A percentile compares a stretch with the other conserved stretches of the same genome.
These are phyloP conservation scores for Chelonia mydas DNA, from an alignment of 2,797 vertebrate genomes.

Conservation along the genomic window DNA sequence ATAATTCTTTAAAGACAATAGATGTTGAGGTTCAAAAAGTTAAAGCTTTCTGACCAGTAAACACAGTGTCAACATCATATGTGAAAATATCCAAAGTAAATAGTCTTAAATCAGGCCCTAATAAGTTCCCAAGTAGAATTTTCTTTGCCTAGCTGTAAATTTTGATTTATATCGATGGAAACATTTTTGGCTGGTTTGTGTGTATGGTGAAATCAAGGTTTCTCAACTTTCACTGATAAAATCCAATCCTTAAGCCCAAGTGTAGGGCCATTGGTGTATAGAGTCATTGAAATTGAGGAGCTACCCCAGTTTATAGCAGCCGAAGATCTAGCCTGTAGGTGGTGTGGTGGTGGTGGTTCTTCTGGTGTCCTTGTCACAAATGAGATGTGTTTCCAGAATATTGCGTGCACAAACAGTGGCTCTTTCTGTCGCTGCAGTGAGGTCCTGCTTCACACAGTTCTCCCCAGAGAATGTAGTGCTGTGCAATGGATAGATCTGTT, in stretches of 20 bases:
- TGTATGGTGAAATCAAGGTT: too few species aligned
- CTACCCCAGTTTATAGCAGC: accelerated
- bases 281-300: not conserved
- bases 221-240: too few species aligned
- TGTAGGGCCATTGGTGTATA: not conserved
- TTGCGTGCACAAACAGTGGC: too few species aligned
- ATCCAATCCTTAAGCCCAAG: too few species aligned
- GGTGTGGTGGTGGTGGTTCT: too few species aligned
- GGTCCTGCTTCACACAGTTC: too few species aligned
- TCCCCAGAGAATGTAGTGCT: not conserved
- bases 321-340: not conserved
- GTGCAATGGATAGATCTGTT: not conserved
- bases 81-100: not conserved
- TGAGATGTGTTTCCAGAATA: too few species aligned
- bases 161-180: not conserved
- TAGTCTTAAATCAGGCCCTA: not conserved
- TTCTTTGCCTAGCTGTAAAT: not conserved
- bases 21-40: not conserved
- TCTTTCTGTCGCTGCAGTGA: too few species aligned
- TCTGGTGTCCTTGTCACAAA: too few species aligned
- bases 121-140: not conserved
- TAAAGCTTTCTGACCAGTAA: not conserved
- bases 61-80: not conserved
- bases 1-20: not conserved
- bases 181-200: not conserved